A percentile compares a stretch with the other conserved stretches of the same genome.
phyloP scores from a whole-genome alignment of 2,113 vertebrate species.

The Nerophis ophidion region DNA sequence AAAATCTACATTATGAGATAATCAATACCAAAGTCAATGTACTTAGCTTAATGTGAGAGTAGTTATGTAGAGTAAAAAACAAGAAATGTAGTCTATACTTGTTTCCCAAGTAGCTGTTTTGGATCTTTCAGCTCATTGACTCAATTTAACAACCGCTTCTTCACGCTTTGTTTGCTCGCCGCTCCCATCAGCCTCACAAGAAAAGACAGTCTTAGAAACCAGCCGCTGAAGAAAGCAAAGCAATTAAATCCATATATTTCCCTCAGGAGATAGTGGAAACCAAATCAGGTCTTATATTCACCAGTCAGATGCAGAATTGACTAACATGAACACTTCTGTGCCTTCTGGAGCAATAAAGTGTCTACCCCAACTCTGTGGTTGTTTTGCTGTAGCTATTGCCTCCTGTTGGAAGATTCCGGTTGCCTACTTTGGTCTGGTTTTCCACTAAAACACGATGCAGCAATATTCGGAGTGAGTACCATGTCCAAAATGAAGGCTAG shows the following conservation, averaged over 20 bases:
- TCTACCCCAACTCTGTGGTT: background rate
- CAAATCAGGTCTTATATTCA: slow-evolving; percentile 10
- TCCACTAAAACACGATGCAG: no score
- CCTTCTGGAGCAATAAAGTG: background rate
- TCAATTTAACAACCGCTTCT: slow-evolving; percentile 1
- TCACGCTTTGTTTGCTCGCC: slow-evolving; percentile 1
- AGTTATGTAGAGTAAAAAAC: background rate
- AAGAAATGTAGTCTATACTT: background rate
- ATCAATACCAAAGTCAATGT: background rate
- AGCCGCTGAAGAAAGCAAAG: slow-evolving; percentile 7
- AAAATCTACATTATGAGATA: background rate
- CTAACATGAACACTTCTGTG: slow-evolving; percentile 1
- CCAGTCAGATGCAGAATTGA: slow-evolving; percentile 1
- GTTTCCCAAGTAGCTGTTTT: background rate
- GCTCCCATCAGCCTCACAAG: slow-evolving; percentile 1
- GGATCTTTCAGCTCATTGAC: slow-evolving; percentile 4
- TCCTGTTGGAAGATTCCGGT: no score
- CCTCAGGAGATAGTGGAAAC: slow-evolving; percentile 9
- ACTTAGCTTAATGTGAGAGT: background rate
- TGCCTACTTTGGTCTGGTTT: no score
- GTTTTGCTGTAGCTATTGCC: no score
- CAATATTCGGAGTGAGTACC: no score
- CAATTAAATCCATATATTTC: slow-evolving; percentile 15
- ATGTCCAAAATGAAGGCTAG: no score
- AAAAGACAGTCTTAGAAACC: background rate